A percentile compares a stretch with the other conserved stretches of the same genome.
phyloP scores from a whole-genome alignment of 2,113 vertebrate genomes.

The Erythrolamprus reginae region DNA sequence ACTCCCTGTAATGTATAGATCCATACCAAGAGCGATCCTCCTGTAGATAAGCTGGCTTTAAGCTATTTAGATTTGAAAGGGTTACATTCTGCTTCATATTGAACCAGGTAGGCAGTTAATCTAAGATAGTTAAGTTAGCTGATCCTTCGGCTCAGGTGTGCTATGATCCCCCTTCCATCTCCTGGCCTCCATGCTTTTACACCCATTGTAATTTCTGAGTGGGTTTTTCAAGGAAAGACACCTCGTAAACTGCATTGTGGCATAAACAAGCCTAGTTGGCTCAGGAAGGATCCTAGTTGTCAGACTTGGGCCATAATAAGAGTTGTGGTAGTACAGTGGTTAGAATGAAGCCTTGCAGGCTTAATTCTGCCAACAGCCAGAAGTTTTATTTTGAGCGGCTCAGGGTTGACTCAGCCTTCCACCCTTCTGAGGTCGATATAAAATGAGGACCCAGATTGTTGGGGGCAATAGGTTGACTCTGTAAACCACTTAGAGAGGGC shows the following conservation, averaged over 20 bases:
- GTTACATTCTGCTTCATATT: neutral
- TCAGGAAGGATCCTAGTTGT: neutral
- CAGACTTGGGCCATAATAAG: neutral
- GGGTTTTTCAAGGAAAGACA: neutral
- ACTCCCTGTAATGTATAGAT: neutral
- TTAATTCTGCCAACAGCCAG: neutral
- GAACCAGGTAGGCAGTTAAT: neutral
- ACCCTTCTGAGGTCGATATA: neutral
- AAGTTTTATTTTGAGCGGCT: neutral
- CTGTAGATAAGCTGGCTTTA: neutral
- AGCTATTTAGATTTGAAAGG: neutral
- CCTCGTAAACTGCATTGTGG: neutral
- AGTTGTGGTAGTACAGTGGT: neutral
- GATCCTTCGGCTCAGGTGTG: neutral
- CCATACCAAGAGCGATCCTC: neutral
- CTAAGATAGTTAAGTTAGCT: neutral
- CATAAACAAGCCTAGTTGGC: neutral
- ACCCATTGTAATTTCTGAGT: neutral
- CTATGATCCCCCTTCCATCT: neutral
- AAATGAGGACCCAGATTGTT: too few relatives aligned
- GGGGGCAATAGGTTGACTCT: too few relatives aligned
- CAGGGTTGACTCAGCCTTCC: neutral
- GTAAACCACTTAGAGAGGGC: too few relatives aligned
- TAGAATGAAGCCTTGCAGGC: neutral
- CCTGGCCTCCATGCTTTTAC: neutral